phyloP scores from a whole-genome alignment of 30 jellyfish, hydroid and myxozoan species.

The Aurelia aurita region DNA sequence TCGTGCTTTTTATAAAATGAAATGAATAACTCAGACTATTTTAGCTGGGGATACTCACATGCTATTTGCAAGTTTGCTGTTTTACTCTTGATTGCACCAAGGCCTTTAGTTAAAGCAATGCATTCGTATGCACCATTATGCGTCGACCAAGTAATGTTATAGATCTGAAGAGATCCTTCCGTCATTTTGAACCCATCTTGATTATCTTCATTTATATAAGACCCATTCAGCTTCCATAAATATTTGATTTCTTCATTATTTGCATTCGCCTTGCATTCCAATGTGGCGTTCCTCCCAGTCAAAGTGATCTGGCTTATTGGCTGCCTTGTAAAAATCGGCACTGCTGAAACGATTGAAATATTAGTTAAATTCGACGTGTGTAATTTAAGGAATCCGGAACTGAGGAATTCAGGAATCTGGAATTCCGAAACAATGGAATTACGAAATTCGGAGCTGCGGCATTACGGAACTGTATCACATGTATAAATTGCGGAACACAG shows the following conservation, averaged over 20 bases:
- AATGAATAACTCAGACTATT: too few species aligned
- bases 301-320: not conserved
- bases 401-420: too few species aligned
- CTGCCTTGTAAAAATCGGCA: not conserved
- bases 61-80: constrained; percentile 23
- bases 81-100: constrained; percentile 24
- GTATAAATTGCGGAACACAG: too few species aligned
- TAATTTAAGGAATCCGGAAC: too few species aligned
- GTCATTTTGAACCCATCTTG: not conserved
- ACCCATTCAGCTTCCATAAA: constrained; percentile 15
- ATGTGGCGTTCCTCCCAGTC: constrained; percentile 14
- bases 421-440: too few species aligned
- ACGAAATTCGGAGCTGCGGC: too few species aligned
- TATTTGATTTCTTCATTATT: not conserved
- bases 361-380: too few species aligned
- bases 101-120: not conserved
- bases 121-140: constrained; percentile 29
- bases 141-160: not conserved
- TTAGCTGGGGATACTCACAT: too few species aligned
- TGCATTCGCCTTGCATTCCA: constrained; percentile 3
- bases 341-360: not conserved
- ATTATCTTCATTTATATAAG: not conserved
- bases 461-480: too few species aligned
- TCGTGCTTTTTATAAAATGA: too few species aligned
- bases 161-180: not conserved